Evolutionary conservation across 2,113 vertebrate genomes (phyloP).

Genomic region (Pangasianodon gigas): DNA sequence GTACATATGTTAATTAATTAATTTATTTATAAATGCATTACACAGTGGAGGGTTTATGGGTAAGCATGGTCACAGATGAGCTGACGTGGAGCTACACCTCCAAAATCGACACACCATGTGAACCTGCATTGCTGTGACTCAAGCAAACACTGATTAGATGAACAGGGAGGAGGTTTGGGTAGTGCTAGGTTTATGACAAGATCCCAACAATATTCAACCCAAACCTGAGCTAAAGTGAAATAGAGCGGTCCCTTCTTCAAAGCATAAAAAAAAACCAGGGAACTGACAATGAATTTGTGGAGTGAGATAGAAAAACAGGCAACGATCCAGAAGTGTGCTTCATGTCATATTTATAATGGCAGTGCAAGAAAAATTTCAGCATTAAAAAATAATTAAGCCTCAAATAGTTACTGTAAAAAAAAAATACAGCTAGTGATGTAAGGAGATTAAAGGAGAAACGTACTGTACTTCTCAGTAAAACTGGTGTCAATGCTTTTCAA

Average conservation of each 20-base stretch:
- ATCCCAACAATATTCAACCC: background rate
- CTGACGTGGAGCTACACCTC: background rate
- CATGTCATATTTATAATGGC: background rate
- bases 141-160: background rate
- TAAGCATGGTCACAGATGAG: background rate
- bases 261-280: background rate
- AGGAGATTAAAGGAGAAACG: background rate
- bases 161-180: background rate
- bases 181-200: background rate
- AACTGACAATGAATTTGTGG: background rate
- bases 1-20: background rate
- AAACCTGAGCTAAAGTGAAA: background rate
- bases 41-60: background rate
- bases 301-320: background rate
- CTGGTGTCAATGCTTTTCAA: background rate
- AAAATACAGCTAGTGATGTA: background rate
- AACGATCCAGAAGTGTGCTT: background rate
- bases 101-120: background rate
- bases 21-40: background rate
- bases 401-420: background rate
- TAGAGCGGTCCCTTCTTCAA: background rate
- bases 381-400: background rate
- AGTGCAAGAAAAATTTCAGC: background rate
- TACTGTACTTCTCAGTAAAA: background rate
- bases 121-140: background rate